Evolutionary conservation across 2,797 vertebrate genomes (phyloP).

Genomic region (Taeniopygia guttata): DNA sequence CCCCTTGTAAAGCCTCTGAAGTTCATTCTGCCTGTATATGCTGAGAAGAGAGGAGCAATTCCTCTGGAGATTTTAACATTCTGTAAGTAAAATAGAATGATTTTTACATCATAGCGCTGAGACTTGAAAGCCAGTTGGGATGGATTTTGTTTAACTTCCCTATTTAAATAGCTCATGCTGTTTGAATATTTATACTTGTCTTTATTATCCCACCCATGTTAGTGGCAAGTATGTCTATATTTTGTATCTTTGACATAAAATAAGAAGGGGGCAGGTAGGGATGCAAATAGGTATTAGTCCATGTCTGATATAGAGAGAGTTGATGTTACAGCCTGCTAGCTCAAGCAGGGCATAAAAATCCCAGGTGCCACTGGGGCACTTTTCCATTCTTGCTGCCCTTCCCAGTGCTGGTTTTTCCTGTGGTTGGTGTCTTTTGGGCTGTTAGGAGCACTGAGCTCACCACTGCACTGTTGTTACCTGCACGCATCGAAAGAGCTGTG

Average conservation of each 20-base stretch:
- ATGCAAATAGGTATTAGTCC: neutral
- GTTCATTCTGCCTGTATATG: neutral
- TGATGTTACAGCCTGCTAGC: neutral
- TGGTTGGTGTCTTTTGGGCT: neutral
- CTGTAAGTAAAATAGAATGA: neutral
- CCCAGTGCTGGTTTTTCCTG: neutral
- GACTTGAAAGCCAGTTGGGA: neutral
- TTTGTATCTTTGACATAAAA: neutral
- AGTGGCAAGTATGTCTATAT: neutral
- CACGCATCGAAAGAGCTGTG: neutral
- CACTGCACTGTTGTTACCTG: neutral
- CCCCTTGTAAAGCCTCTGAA: neutral
- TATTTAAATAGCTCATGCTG: neutral
- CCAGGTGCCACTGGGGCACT: neutral
- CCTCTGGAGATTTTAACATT: neutral
- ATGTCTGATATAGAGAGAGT: neutral
- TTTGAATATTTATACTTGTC: neutral
- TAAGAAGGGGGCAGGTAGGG: neutral
- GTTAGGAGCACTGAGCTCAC: neutral
- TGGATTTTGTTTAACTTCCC: constrained; percentile 18
- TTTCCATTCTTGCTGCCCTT: neutral
- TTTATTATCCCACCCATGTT: neutral
- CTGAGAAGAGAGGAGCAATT: neutral
- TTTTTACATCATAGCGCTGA: neutral
- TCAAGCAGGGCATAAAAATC: neutral